These are phyloP conservation scores for Drosophila funebris DNA, from an alignment of 1,140 invertebrate genomes.

Conservation along the genomic window DNA sequence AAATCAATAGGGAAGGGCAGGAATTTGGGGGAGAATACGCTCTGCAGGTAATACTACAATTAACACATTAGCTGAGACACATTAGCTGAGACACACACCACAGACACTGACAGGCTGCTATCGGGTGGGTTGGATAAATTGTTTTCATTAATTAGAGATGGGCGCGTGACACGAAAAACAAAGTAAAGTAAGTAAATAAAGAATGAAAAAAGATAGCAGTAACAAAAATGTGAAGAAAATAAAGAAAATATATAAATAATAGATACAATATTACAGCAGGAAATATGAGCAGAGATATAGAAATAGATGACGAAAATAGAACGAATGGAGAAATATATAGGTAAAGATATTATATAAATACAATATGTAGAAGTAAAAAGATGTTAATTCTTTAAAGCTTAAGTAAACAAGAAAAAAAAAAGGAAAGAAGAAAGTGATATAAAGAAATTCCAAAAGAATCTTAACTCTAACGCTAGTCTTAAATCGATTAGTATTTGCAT, in stretches of 20 bases:
- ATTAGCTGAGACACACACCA: slow-evolving; percentile 60
- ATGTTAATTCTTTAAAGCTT: neutral
- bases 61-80: slow-evolving; percentile 41
- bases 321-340: too few relatives aligned
- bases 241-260: neutral
- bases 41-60: neutral
- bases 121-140: slow-evolving; percentile 41
- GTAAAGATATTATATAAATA: too few relatives aligned
- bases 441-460: neutral
- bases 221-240: neutral
- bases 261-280: too few relatives aligned
- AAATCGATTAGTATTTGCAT: too few relatives aligned
- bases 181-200: neutral
- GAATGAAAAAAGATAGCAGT: neutral
- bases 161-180: neutral
- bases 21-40: neutral
- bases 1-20: slow-evolving; percentile 1
- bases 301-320: too few relatives aligned
- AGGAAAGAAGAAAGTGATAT: neutral
- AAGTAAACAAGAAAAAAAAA: neutral
- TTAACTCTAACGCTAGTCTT: neutral
- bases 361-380: neutral
- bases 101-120: slow-evolving; percentile 56
- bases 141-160: slow-evolving; percentile 19
- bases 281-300: too few relatives aligned